A percentile compares a stretch with the other conserved stretches of the same genome.
Conservation (phyloP, 2,113 vertebrate species). For the Oncorhynchus clarkii region DNA sequence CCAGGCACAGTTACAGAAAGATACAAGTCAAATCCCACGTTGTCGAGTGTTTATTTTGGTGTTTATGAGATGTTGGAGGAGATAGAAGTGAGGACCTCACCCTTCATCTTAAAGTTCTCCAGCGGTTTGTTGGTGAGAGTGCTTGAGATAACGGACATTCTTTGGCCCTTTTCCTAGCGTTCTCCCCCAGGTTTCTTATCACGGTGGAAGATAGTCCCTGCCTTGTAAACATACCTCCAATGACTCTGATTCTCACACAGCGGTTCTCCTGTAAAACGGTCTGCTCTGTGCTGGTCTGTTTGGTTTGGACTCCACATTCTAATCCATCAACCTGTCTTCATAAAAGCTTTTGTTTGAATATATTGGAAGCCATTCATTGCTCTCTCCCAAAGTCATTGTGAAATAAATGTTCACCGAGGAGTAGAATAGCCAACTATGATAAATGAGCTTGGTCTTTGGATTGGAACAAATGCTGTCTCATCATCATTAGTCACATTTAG, state of each 20-base stretch:
- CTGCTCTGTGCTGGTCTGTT: not conserved
- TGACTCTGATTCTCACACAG: not conserved
- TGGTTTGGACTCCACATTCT: not conserved
- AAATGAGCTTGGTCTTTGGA: not conserved
- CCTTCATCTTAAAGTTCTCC: slow-evolving; percentile 15
- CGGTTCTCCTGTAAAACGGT: not conserved
- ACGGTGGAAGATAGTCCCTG: slow-evolving; percentile 15
- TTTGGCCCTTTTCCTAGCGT: slow-evolving; percentile 29
- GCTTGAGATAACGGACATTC: slow-evolving; percentile 47
- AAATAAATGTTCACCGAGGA: slow-evolving; percentile 13
- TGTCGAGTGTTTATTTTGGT: slow-evolving; percentile 16
- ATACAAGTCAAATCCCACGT: slow-evolving; percentile 1
- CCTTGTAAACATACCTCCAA: slow-evolving; percentile 15
- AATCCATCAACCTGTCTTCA: not conserved
- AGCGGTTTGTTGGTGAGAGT: slow-evolving; percentile 29
- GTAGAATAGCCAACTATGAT: slow-evolving; percentile 5
- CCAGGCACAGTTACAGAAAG: not conserved
- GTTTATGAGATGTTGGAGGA: slow-evolving; percentile 21
- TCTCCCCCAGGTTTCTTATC: slow-evolving; percentile 31
- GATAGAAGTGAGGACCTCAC: slow-evolving; percentile 12
- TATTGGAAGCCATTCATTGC: slow-evolving; percentile 7
- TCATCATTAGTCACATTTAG: not conserved
- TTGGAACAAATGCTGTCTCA: not conserved
- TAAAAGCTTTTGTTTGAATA: slow-evolving; percentile 20
- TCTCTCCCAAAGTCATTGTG: slow-evolving; percentile 6